These are phyloP conservation scores for Thalassoma bifasciatum DNA, from an alignment of 2,113 vertebrate genomes.

Conservation along the genomic window DNA sequence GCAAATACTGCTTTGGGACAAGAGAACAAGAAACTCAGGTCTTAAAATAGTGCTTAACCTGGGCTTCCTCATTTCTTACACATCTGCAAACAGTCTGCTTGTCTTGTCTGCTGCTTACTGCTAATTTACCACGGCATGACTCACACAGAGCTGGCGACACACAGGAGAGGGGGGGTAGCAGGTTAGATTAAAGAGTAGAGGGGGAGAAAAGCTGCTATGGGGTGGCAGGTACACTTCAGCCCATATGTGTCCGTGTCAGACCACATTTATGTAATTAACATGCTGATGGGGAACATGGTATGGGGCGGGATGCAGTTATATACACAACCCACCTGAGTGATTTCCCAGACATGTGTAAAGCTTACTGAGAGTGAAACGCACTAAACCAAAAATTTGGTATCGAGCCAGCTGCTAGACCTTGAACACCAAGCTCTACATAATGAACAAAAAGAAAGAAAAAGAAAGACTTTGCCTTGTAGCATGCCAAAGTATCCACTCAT, in stretches of 20 bases:
- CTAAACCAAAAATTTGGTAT: not conserved
- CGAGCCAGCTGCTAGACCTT: not conserved
- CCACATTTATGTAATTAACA: slow-evolving; percentile 60
- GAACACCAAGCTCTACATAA: not conserved
- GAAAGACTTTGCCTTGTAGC: not conserved
- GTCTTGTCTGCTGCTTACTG: slow-evolving; percentile 59
- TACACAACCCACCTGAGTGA: slow-evolving; percentile 52
- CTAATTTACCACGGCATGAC: slow-evolving; percentile 65
- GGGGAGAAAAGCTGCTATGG: slow-evolving; percentile 27
- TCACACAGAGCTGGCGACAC: slow-evolving; percentile 33
- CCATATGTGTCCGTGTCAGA: slow-evolving; percentile 59
- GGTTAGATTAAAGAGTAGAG: slow-evolving; percentile 47
- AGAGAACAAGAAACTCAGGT: slow-evolving; percentile 15
- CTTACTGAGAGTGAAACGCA: slow-evolving; percentile 27
- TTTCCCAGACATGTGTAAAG: slow-evolving; percentile 40
- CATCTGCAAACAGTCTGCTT: slow-evolving; percentile 71
- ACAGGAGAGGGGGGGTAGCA: slow-evolving; percentile 29
- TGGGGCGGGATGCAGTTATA: slow-evolving; percentile 21
- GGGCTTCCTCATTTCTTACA: slow-evolving; percentile 63
- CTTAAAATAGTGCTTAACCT: slow-evolving; percentile 52
- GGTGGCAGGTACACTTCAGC: slow-evolving; percentile 61
- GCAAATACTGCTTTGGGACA: slow-evolving; percentile 21
- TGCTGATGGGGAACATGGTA: slow-evolving; percentile 60
- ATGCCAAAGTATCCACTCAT: not conserved
- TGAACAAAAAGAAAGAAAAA: not conserved